Base-by-base conservation (phyloP, 2,888 invertebrate species). In the Drosophila macrospina region DNA sequence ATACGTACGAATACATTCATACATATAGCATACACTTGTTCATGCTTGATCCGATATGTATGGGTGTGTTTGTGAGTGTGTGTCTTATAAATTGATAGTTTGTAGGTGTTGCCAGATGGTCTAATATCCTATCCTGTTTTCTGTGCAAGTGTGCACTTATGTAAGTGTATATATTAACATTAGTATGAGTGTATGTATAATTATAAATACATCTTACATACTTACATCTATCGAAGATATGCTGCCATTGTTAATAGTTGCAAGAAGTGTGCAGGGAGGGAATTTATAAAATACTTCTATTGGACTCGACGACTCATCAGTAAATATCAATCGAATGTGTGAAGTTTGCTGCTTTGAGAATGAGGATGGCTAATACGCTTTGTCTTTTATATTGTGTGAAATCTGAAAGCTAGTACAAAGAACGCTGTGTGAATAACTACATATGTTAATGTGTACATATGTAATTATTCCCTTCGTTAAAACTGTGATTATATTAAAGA, bases 401-500 rank as follows among this genome's bases (percentile, higher is more conserved):
- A 15, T 45, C 10, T 44, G 10, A 13, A 32, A 32, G 3, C 11
- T 15, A 47, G 11, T 47, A n/a, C n/a, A 47, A 47, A 47, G n/a
- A 47, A 6, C 30, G 10, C 11, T 47, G 16, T 11, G n/a, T 16
- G 16, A 11, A 32, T 20, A 32, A 2, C 4, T 20, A 20, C n/a
- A 7, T 16, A 1, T 28, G 5, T 7, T 28, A 6, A 28, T 28
- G 28, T 28, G 28, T 28, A 28, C 28, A 28, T 4, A 28, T 28
- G 28, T 41, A 41, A 26, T 7, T 37, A 15, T 37, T n/a, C 20
- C 41, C n/a, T 20, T 41, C 20, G 32, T 54, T 32, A 48, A 47
- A 57, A 57, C 63, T 68, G 57, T 57, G 57, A 57, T 68, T 68
- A 52, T 28, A 57, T 54, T 44, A 28, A 68, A 61, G 30, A 57